phyloP scores from a whole-genome alignment of 2,888 invertebrate genomes.

The Acleris laterana region DNA sequence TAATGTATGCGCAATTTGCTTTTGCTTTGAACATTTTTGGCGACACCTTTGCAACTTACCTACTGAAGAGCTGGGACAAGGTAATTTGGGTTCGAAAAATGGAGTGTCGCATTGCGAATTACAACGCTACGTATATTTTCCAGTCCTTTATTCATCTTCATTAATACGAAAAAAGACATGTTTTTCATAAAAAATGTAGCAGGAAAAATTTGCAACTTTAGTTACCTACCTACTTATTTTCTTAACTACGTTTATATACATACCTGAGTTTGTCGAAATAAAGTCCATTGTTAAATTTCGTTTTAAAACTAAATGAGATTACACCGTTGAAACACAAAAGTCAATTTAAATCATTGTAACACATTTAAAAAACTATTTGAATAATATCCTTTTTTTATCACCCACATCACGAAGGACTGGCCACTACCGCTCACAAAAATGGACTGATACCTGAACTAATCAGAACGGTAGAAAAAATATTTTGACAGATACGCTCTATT shows the following conservation, averaged over 20 bases:
- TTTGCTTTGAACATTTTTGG: constrained; percentile 13
- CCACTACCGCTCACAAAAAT: constrained; percentile 55
- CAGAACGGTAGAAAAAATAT: constrained; percentile 61
- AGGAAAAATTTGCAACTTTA: no score
- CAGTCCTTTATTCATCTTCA: constrained; percentile 20
- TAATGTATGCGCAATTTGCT: background rate
- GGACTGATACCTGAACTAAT: constrained; percentile 73
- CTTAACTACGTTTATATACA: background rate
- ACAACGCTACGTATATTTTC: constrained; percentile 14
- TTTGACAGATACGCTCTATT: constrained; percentile 72
- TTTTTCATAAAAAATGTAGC: background rate
- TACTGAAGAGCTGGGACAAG: constrained; percentile 11
- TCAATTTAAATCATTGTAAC: background rate
- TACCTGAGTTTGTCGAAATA: constrained; percentile 16
- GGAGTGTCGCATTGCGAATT: constrained; percentile 26
- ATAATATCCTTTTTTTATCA: constrained; percentile 2
- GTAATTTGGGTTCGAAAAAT: constrained; percentile 22
- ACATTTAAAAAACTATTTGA: background rate
- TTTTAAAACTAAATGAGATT: background rate
- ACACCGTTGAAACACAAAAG: background rate
- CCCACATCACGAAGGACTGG: constrained; percentile 52
- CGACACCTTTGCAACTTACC: constrained; percentile 12
- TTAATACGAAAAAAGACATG: background rate
- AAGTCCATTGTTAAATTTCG: constrained; percentile 6
- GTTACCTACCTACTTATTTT: no score